These are phyloP conservation scores for Ochotona princeps DNA, from an alignment of 2,113 vertebrate species.

Conservation along the genomic window DNA sequence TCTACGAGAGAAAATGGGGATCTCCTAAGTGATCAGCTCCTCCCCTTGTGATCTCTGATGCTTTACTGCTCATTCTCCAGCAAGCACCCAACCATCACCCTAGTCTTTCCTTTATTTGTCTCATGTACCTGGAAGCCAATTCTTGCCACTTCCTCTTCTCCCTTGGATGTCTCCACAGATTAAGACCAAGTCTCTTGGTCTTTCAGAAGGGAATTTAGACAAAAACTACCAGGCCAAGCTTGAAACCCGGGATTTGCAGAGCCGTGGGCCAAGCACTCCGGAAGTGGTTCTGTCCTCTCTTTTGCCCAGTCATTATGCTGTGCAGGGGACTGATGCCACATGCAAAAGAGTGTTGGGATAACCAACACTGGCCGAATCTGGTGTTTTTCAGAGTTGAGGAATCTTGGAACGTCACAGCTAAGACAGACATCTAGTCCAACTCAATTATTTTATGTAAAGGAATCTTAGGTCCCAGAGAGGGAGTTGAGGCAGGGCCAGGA, in stretches of 20 bases:
- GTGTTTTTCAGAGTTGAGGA: neutral
- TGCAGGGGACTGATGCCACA: neutral
- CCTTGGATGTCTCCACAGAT: neutral
- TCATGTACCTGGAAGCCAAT: neutral
- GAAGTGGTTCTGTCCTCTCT: neutral
- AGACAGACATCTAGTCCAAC: neutral
- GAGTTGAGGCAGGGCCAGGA: neutral
- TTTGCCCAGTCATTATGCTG: neutral
- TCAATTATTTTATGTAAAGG: neutral
- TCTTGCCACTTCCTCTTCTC: neutral
- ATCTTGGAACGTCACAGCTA: neutral
- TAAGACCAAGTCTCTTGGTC: neutral
- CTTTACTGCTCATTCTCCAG: neutral
- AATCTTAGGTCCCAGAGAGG: neutral
- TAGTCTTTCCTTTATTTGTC: neutral
- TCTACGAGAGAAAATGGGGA: neutral
- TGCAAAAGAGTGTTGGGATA: neutral
- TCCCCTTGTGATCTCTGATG: neutral
- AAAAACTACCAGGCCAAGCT: neutral
- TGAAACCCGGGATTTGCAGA: conserved; percentile 7
- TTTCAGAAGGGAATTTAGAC: neutral
- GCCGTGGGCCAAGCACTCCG: neutral
- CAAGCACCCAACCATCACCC: neutral
- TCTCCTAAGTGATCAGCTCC: conserved; percentile 15
- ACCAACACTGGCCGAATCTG: neutral